Evolutionary conservation across 2,113 vertebrate species (phyloP), one percentile per base, ranked within the genome.

Genomic region (Ciconia stormi): DNA sequence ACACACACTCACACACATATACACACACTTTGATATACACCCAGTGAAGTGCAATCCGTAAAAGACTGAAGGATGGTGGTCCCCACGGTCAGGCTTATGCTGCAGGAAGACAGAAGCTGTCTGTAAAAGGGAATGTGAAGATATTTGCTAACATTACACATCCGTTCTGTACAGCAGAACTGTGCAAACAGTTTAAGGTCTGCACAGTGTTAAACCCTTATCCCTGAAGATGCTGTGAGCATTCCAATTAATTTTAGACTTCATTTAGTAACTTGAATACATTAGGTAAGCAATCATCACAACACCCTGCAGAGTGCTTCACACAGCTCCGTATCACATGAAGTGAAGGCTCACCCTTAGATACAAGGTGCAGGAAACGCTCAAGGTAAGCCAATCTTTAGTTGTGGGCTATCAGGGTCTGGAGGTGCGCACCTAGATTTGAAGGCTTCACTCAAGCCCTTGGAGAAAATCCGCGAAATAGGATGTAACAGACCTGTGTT

Each of bases 161-260:
- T 78, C 77, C 89, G 82, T 93, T 93, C 80, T 84, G 91, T 67
- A 91, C 89, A 69, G 55, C 69, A 84, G 81, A 96, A 96, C 91
- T 93, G 77, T 87, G 93, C 89, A 96, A 96, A 95, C 89, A 97
- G 53, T 87, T 95, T 95, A 85, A 93, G 72, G 95, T 89, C 90
- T 96, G 79, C 82, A 80, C 32, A 36, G 71, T 82, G 88, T 80
- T 89, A 95, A 95, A 93, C 78, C 29, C 84, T 95, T 82, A 89
- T 91, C 90, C 92, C 92, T 74, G 76, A 96, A 93, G 88, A 92
- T 81, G 67, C 88, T 78, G 50, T 50, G 50, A 93, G 86, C 87
- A 83, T 94, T 95, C 79, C 85, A 93, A 94, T 96, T 96, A 94
- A 96, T 95, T 95, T 90, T 67, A 83, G 90, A 94, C 63, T 92